These are phyloP conservation scores for Mergus octosetaceus DNA, from an alignment of 2,797 vertebrate genomes.

Conservation along the genomic window DNA sequence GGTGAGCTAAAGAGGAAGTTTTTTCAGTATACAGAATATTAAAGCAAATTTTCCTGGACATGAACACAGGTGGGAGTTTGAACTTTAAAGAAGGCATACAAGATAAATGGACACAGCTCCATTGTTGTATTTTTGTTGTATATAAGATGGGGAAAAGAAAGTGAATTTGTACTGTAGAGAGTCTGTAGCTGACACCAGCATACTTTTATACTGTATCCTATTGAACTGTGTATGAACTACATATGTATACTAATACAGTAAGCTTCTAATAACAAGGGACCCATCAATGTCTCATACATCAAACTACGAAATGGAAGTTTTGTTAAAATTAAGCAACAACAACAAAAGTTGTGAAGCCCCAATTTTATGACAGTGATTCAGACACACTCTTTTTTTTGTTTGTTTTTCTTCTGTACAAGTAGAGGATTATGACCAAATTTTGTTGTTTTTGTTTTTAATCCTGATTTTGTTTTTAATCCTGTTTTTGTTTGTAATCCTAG, in stretches of 20 bases:
- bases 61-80: not conserved
- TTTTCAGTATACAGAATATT: not conserved
- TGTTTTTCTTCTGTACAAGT: not conserved
- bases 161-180: not conserved
- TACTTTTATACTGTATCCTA: not conserved
- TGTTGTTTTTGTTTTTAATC: not conserved
- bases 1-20: not conserved
- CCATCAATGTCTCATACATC: not conserved
- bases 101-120: not conserved
- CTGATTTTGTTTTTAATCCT: no score
- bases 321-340: not conserved
- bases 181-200: not conserved
- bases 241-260: not conserved
- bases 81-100: not conserved
- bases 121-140: not conserved
- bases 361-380: not conserved
- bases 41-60: not conserved
- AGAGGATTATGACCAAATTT: not conserved
- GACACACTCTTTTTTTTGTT: not conserved
- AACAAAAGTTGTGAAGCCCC: not conserved
- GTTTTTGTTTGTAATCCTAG: not conserved
- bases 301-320: not conserved
- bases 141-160: not conserved
- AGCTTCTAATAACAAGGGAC: not conserved
- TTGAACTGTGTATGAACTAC: no score